Percentiles rank a stretch among this genome's conserved stretches.
Evolutionary conservation across 2,888 invertebrate genomes (phyloP).

Genomic region (Hydrotaea cyrtoneurina): DNA sequence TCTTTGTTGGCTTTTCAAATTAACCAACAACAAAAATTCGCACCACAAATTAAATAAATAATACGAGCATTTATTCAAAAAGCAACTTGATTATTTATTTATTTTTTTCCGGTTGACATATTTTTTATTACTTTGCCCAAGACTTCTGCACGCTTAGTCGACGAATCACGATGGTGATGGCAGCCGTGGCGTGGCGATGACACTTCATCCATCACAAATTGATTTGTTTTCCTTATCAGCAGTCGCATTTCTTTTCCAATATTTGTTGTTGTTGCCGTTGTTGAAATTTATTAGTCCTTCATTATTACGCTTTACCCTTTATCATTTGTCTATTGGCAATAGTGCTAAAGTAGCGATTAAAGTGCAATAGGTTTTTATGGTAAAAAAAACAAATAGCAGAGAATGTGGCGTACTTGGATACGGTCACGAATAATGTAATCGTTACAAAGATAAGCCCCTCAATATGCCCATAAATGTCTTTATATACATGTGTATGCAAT

Average conservation of each 20-base stretch:
- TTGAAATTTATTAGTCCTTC: background rate
- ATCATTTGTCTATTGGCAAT: background rate
- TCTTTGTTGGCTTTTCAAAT: too few relatives aligned
- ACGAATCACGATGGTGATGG: background rate
- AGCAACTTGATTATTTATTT: background rate
- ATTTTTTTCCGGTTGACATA: background rate
- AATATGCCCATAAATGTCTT: background rate
- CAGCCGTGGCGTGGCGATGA: background rate
- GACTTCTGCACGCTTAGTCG: too few relatives aligned
- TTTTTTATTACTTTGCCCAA: background rate
- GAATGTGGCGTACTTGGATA: background rate
- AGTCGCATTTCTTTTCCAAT: too few relatives aligned
- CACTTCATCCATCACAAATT: background rate
- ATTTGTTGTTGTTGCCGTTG: background rate
- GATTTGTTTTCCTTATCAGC: background rate
- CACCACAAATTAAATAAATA: background rate
- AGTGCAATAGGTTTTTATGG: background rate
- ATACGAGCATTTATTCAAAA: background rate
- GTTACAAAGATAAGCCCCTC: background rate
- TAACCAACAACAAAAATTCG: background rate
- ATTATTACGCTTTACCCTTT: background rate
- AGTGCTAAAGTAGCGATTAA: background rate
- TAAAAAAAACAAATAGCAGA: background rate
- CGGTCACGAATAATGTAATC: slow-evolving; percentile 7
- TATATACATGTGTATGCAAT: too few relatives aligned